Evolutionary conservation across 2,797 vertebrate genomes (phyloP).

Genomic region (Clarias pachynema): DNA sequence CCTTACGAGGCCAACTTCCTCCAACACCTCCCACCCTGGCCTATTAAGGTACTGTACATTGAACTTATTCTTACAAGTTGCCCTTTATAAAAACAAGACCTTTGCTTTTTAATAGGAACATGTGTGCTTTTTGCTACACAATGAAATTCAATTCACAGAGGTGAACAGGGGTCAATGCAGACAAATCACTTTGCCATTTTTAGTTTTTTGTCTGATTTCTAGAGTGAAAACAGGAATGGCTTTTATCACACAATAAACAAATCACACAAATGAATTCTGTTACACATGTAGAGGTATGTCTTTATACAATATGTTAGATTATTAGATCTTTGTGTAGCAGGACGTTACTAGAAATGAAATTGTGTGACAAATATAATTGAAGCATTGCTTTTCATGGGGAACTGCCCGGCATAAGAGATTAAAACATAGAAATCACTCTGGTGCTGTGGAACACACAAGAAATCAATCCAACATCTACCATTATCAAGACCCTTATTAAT

Average conservation of each 20-base stretch:
- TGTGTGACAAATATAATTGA: neutral
- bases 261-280: neutral
- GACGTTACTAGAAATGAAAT: conserved; percentile 1
- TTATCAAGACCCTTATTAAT: conserved; percentile 45
- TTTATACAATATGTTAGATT: conserved; percentile 1
- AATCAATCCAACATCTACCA: neutral
- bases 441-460: neutral
- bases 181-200: conserved; percentile 19
- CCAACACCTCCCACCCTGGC: conserved; percentile 92
- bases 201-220: neutral
- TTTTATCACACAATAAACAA: neutral
- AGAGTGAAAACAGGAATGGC: neutral
- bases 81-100: conserved; percentile 21
- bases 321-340: neutral
- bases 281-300: neutral
- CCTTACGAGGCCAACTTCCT: conserved; percentile 91
- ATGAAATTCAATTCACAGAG: conserved; percentile 12
- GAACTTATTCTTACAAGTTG: conserved; percentile 15
- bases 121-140: conserved; percentile 5
- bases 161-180: conserved; percentile 14
- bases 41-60: conserved; percentile 80
- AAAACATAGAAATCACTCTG: neutral
- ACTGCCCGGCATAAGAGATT: neutral
- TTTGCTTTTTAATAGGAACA: conserved; percentile 14
- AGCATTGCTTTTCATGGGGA: neutral